These are phyloP conservation scores for Dermolepida albohirtum DNA, from an alignment of 2,888 invertebrate species.

Conservation along the genomic window DNA sequence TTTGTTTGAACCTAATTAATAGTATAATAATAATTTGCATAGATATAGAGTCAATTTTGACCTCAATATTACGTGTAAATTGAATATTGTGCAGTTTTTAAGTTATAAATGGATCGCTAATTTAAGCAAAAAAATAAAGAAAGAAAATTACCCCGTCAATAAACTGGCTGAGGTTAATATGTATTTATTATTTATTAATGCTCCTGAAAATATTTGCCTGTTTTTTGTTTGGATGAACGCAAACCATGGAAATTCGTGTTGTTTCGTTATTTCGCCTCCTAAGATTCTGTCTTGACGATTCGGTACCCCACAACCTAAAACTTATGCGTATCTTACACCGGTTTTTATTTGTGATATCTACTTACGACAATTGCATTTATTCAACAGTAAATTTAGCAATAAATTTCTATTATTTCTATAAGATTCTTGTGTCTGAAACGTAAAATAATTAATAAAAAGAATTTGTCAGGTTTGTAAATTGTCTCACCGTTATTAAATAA, in stretches of 20 bases:
- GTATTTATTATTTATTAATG: slow-evolving; percentile 71
- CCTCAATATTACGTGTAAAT: too few species aligned
- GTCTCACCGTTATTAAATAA: slow-evolving; percentile 4
- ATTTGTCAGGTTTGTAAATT: neutral
- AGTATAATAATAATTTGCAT: too few species aligned
- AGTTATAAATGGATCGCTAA: too few species aligned
- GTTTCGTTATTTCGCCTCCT: slow-evolving; percentile 66
- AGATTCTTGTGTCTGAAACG: slow-evolving; percentile 6
- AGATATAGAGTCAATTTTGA: too few species aligned
- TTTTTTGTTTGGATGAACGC: slow-evolving; percentile 65
- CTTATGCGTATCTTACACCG: neutral
- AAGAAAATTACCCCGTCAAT: slow-evolving; percentile 64
- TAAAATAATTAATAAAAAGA: neutral
- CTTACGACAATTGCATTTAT: slow-evolving; percentile 59
- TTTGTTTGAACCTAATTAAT: too few species aligned
- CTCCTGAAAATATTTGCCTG: slow-evolving; percentile 62
- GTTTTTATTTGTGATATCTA: slow-evolving; percentile 31
- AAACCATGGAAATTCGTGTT: slow-evolving; percentile 71
- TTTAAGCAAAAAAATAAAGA: neutral
- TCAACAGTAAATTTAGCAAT: slow-evolving; percentile 54
- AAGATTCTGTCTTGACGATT: slow-evolving; percentile 62
- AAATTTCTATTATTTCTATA: slow-evolving; percentile 34
- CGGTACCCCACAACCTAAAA: slow-evolving; percentile 66
- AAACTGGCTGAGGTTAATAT: slow-evolving; percentile 69
- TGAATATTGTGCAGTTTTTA: too few species aligned